Conservation (phyloP, 2,113 vertebrate genomes). For the Sialia sialis region DNA sequence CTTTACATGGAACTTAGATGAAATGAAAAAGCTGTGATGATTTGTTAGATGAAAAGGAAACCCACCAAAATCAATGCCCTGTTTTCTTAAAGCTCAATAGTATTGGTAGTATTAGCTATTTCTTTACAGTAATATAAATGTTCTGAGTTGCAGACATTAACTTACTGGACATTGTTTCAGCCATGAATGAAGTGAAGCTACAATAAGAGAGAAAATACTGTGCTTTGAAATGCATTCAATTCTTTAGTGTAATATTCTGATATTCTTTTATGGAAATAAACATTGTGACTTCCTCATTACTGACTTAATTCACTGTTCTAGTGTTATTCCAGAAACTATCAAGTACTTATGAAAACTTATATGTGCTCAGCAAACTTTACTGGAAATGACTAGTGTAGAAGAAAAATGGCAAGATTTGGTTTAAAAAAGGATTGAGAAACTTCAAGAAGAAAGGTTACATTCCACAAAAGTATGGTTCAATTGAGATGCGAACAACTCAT, state of each 20-base stretch:
- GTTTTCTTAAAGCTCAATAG: background rate
- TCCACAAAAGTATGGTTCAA: background rate
- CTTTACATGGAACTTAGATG: background rate
- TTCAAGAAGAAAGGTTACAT: background rate
- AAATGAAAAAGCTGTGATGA: background rate
- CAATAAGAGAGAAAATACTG: background rate
- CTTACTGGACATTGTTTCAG: background rate
- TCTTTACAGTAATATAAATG: background rate
- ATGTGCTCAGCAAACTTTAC: background rate
- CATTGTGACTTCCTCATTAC: background rate
- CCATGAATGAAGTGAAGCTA: background rate
- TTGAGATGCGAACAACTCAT: background rate
- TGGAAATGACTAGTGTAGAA: background rate
- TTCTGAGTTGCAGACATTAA: background rate
- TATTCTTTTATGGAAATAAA: background rate
- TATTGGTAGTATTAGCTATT: background rate
- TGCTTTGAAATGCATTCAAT: background rate
- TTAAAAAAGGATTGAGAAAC: background rate
- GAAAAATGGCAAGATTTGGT: background rate
- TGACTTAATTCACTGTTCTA: constrained; percentile 1
- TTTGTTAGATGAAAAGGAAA: background rate
- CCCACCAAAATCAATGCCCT: background rate
- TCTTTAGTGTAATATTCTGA: constrained; percentile 13
- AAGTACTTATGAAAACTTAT: background rate
- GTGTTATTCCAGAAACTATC: background rate